Evolutionary conservation across 2,888 invertebrate species (phyloP).

Genomic region (Cactoblastis cactorum): DNA sequence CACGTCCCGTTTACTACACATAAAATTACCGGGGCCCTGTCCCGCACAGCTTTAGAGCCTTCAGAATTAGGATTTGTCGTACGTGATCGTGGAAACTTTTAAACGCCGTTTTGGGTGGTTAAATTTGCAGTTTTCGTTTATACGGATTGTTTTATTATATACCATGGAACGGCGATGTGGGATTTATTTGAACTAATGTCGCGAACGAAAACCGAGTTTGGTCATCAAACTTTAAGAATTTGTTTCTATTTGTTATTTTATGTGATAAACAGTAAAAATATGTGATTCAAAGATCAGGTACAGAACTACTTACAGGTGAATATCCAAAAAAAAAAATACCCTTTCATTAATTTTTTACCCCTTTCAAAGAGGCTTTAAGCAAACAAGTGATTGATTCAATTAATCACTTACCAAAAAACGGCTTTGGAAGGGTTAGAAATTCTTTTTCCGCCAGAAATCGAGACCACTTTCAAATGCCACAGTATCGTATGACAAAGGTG

Average conservation of each 20-base stretch:
- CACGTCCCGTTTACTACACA: slow-evolving; percentile 36
- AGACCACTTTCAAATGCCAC: slow-evolving; percentile 8
- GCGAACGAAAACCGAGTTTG: too few species aligned
- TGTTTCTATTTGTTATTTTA: too few species aligned
- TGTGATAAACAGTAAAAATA: too few species aligned
- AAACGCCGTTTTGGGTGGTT: background rate
- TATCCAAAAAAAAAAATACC: too few species aligned
- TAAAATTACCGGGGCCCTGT: slow-evolving; percentile 30
- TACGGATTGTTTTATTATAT: background rate
- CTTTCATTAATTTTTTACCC: too few species aligned
- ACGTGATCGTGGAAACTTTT: background rate
- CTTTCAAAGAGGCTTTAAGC: background rate
- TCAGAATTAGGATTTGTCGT: background rate
- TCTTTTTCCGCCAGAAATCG: slow-evolving; percentile 17
- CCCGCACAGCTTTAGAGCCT: background rate
- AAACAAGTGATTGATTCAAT: background rate
- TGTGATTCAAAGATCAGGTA: too few species aligned
- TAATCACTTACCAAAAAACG: background rate
- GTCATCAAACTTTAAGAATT: too few species aligned
- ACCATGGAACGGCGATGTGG: too few species aligned
- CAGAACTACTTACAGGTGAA: too few species aligned
- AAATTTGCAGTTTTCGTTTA: background rate
- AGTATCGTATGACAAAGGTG: slow-evolving; percentile 8
- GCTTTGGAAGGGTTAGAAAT: background rate
- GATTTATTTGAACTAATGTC: too few species aligned